Conservation (phyloP, 2,888 invertebrate genomes). For the Ellobium chinense region DNA sequence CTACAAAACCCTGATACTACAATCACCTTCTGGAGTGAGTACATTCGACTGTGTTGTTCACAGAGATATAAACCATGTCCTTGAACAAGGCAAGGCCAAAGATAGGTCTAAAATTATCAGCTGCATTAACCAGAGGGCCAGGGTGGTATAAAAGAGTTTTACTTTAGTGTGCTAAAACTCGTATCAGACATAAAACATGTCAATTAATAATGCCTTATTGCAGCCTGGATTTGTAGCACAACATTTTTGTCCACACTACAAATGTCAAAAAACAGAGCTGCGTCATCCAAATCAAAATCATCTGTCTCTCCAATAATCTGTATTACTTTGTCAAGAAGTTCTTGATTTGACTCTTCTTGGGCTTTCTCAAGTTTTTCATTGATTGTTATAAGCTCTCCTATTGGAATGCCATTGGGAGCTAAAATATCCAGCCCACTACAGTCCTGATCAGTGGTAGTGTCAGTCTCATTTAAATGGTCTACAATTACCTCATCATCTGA, state of each 20-base stretch:
- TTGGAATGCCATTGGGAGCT: slow-evolving; percentile 45
- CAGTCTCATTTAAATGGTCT: neutral
- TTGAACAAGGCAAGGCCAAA: too few relatives aligned
- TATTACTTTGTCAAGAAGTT: slow-evolving; percentile 27
- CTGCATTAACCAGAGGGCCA: too few relatives aligned
- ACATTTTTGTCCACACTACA: slow-evolving; percentile 42
- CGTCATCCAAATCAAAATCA: slow-evolving; percentile 43
- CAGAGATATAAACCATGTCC: too few relatives aligned
- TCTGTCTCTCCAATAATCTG: slow-evolving; percentile 40
- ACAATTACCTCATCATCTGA: slow-evolving; percentile 5
- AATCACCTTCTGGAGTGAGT: neutral
- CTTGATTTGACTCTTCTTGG: slow-evolving; percentile 20
- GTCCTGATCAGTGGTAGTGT: neutral
- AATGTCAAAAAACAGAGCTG: slow-evolving; percentile 35
- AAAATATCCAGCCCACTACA: slow-evolving; percentile 26
- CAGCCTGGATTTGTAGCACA: slow-evolving; percentile 34
- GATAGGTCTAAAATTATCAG: too few relatives aligned
- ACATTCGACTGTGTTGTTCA: too few relatives aligned
- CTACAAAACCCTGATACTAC: too few relatives aligned
- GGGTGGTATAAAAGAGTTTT: neutral
- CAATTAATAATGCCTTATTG: slow-evolving; percentile 17
- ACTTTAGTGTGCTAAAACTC: neutral
- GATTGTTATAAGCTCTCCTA: slow-evolving; percentile 40
- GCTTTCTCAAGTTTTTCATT: slow-evolving; percentile 48
- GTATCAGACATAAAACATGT: neutral